These are phyloP conservation scores for Sicus ferrugineus DNA, from an alignment of 2,888 invertebrate species.

Conservation along the genomic window DNA sequence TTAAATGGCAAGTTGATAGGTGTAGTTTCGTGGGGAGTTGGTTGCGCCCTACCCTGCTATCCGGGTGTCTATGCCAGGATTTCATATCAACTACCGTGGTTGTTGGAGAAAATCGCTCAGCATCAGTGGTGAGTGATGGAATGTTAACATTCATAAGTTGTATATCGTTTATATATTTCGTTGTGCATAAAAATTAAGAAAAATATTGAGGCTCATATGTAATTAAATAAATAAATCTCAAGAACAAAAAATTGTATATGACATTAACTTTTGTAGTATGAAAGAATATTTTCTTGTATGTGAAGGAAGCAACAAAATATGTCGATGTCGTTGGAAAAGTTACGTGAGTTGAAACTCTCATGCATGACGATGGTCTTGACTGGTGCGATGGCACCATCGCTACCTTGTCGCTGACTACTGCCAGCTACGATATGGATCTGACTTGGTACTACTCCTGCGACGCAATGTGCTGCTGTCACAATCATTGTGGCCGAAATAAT, in stretches of 20 bases:
- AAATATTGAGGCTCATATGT: too few species aligned
- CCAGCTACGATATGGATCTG: constrained; percentile 41
- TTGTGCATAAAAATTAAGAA: too few species aligned
- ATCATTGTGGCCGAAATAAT: constrained; percentile 44
- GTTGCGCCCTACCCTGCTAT: constrained; percentile 47
- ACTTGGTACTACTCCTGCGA: constrained; percentile 41
- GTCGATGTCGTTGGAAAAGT: constrained; percentile 68
- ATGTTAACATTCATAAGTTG: too few species aligned
- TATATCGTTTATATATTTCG: too few species aligned
- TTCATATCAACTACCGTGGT: constrained; percentile 45
- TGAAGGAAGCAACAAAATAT: constrained; percentile 57
- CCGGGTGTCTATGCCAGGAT: constrained; percentile 54
- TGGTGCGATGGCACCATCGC: constrained; percentile 65
- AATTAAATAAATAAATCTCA: too few species aligned
- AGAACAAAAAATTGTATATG: too few species aligned
- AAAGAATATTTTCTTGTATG: too few species aligned
- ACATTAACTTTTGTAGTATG: too few species aligned
- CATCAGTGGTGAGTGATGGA: constrained; percentile 47
- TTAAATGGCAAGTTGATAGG: constrained; percentile 46
- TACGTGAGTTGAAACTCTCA: constrained; percentile 61
- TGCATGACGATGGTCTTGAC: constrained; percentile 66
- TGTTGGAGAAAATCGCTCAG: constrained; percentile 27
- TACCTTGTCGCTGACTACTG: constrained; percentile 53
- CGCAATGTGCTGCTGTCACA: constrained; percentile 58
- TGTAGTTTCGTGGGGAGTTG: constrained; percentile 53